Conservation (phyloP, 2,888 invertebrate species). For the Agriotes lineatus region DNA sequence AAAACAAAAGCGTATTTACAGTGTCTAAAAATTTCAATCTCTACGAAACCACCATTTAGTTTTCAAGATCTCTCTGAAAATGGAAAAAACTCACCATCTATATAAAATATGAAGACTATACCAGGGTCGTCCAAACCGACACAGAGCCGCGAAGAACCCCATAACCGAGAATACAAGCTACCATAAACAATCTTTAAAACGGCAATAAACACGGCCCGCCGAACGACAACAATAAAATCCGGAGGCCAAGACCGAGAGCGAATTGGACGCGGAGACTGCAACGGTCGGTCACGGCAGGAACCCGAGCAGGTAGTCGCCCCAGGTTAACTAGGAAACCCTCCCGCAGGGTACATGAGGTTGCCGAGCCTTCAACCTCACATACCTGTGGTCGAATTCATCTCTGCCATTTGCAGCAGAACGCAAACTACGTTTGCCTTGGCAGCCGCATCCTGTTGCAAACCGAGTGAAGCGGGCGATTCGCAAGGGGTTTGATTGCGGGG, state of each 20-base stretch:
- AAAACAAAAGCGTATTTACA: too few relatives aligned
- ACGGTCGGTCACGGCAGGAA: slow-evolving; percentile 55
- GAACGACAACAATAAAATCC: slow-evolving; percentile 35
- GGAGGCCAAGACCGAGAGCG: slow-evolving; percentile 24
- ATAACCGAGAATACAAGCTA: slow-evolving; percentile 6
- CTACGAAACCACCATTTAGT: too few relatives aligned
- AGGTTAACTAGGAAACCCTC: slow-evolving; percentile 65
- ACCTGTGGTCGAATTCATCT: slow-evolving; percentile 38
- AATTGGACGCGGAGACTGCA: slow-evolving; percentile 48
- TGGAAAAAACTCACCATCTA: too few relatives aligned
- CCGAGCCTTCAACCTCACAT: slow-evolving; percentile 39
- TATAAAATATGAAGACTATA: too few relatives aligned
- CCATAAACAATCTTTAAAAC: slow-evolving; percentile 14
- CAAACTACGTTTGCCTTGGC: neutral
- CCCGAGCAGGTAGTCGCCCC: slow-evolving; percentile 56
- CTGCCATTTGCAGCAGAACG: slow-evolving; percentile 28
- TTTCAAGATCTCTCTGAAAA: too few relatives aligned
- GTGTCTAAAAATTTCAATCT: too few relatives aligned
- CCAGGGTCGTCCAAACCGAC: neutral
- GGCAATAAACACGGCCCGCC: slow-evolving; percentile 21
- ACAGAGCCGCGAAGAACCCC: too few relatives aligned
- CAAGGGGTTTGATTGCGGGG: too few relatives aligned
- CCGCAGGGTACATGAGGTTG: slow-evolving; percentile 59
- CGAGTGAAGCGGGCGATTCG: too few relatives aligned
- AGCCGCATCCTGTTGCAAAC: neutral